Evolutionary conservation across 2,113 vertebrate genomes (phyloP), one percentile per base, ranked within the genome.

Genomic region (Syrrhaptes paradoxus): DNA sequence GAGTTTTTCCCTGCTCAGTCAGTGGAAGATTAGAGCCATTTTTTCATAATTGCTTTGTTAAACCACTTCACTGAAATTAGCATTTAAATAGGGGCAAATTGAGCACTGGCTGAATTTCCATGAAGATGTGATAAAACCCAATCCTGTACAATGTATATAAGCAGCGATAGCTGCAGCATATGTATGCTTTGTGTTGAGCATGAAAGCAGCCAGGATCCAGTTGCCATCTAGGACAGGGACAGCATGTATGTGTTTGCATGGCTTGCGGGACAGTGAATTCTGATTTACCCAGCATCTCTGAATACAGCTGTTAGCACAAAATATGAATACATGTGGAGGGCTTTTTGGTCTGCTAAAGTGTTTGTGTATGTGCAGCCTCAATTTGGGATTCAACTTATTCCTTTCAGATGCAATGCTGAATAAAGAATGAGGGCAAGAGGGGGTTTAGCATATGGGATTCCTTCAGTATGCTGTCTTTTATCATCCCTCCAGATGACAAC

Each of bases 41-140:
- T 88, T 81, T 84, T 89, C 86, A 38, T 96, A 94, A 97, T 87
- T 89, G 91, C 89, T 96, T 95, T 96, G 87, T 96, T 96, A 94
- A 97, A 93, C 74, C 87, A 94, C 91, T 94, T 94, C 91, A 76
- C 71, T 70, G 74, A 96, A 91, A 95, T 96, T 94, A 96, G 94
- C 91, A 96, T 96, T 96, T 96, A 96, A 96, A 96, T 94, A 82
- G 91, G 91, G 61, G 84, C 71, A 94, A 96, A 93, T 92, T 70
- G 91, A 96, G 74, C 49, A 36, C 87, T 34, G 81, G n/a, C 65
- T 63, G 87, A 87, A 97, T 95, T 96, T 94, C 87, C 89, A 91
- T 92, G 73, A 90, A 67, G 89, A 86, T 41, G 32, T 2, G 16
- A 63, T 81, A 87, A 92, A 80, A 1, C 28, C 51, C 26, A 14